These are phyloP conservation scores for Butorides virescens DNA, from an alignment of 2,113 vertebrate genomes.

Conservation along the genomic window DNA sequence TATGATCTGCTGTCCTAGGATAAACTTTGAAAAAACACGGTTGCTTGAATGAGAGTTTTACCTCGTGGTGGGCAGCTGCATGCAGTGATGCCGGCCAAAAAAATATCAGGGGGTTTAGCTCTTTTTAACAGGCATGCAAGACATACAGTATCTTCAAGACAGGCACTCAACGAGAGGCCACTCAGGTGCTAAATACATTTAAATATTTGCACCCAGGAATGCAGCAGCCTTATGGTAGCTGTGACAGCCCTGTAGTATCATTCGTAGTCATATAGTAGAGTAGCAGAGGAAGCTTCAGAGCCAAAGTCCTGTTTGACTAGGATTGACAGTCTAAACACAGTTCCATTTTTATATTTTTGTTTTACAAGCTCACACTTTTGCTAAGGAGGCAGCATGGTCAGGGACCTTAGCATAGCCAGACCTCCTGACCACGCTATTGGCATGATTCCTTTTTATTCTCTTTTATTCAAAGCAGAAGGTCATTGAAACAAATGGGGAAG, in stretches of 20 bases:
- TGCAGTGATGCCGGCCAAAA: not conserved
- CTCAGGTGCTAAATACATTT: not conserved
- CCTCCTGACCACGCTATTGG: not conserved
- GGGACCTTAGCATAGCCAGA: not conserved
- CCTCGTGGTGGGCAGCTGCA: not conserved
- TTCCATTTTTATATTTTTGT: not conserved
- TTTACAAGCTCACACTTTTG: not conserved
- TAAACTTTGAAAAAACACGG: not conserved
- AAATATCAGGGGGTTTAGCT: not conserved
- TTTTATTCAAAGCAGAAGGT: slow-evolving; percentile 10
- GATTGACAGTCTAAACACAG: not conserved
- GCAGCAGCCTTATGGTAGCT: not conserved
- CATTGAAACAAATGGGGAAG: not conserved
- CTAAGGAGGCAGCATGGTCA: not conserved
- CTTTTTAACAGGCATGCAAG: not conserved
- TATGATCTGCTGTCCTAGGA: not conserved
- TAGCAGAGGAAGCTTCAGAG: not conserved
- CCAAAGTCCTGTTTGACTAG: not conserved
- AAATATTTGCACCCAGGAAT: not conserved
- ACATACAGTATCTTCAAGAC: not conserved
- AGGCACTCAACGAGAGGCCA: not conserved
- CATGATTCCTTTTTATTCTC: not conserved
- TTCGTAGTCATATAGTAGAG: not conserved
- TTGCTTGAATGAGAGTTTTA: not conserved
- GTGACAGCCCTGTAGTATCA: not conserved